Conservation (phyloP, 2,797 vertebrate species). For the Sitta carolinensis region DNA sequence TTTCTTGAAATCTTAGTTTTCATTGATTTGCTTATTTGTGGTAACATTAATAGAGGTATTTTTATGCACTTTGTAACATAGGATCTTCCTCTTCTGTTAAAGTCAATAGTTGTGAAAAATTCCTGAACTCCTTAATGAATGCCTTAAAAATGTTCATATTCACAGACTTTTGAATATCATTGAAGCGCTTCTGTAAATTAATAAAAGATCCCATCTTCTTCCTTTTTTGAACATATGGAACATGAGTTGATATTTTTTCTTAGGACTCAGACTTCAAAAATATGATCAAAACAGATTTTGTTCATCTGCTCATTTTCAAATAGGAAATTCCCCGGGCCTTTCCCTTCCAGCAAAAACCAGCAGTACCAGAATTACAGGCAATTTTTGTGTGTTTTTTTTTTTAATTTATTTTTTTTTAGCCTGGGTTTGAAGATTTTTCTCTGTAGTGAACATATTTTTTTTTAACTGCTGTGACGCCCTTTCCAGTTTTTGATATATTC, state of each 20-base stretch:
- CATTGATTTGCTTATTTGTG: not conserved
- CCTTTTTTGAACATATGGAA: not conserved
- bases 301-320: constrained; percentile 15
- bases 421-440: not conserved
- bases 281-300: constrained; percentile 13
- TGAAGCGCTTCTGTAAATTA: not conserved
- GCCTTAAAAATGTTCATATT: not conserved
- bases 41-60: not conserved
- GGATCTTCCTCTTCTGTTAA: not conserved
- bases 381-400: no score
- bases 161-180: not conserved
- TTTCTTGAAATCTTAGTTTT: not conserved
- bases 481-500: constrained; percentile 3
- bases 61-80: not conserved
- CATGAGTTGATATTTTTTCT: not conserved
- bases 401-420: not conserved
- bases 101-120: not conserved
- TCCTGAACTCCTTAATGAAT: not conserved
- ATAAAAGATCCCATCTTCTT: not conserved
- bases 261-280: not conserved
- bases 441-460: not conserved
- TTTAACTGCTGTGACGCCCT: not conserved
- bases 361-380: not conserved
- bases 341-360: not conserved
- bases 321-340: not conserved